Base-by-base conservation (phyloP, 2,797 vertebrate genomes). In the Miopithecus talapoin region DNA sequence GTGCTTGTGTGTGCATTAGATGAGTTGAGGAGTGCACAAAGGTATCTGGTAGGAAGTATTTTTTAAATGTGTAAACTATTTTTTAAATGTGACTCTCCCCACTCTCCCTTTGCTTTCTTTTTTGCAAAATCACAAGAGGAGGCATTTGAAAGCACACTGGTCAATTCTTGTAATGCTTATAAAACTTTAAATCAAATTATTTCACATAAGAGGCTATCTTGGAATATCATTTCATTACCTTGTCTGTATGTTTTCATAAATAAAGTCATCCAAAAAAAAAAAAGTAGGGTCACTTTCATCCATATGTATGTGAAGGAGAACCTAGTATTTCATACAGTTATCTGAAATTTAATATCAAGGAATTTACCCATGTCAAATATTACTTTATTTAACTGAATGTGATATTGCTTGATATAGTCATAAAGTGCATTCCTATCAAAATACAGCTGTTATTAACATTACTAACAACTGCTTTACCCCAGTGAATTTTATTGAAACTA, bases 391-490 rank as follows among this genome's bases (percentile, higher is more conserved):
- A 97, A 97, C 1, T 1, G 92, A 94, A 91, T 85, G 84, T 74
- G 88, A 41, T 96, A 92, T 79, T n/a, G 43, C 83, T 97, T 94
- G 88, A 96, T 94, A 81, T 1, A 85, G 91, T 85, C 91, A 94
- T 97, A 94, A 97, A 97, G 83, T 74, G 30, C 74, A 50, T 88
- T 93, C 88, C 72, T 95, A 96, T 95, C 90, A 96, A 98, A 97
- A 97, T 95, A 94, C 79, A 96, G 95, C 95, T 96, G 96, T 91
- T 95, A 98, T 78, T 96, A 98, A 95, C 90, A 95, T 91, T 85
- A 89, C 81, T 86, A 97, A 95, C 96, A 95, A 90, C 94, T 95
- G 92, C 87, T 96, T 98, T 76, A 89, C 75, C 53, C 21, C 33
- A 46, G 59, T 72, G 79, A 92, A 46, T 95, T 88, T 88, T 95